Conservation (phyloP, 2,113 vertebrate species). For the Zapus hudsonius region DNA sequence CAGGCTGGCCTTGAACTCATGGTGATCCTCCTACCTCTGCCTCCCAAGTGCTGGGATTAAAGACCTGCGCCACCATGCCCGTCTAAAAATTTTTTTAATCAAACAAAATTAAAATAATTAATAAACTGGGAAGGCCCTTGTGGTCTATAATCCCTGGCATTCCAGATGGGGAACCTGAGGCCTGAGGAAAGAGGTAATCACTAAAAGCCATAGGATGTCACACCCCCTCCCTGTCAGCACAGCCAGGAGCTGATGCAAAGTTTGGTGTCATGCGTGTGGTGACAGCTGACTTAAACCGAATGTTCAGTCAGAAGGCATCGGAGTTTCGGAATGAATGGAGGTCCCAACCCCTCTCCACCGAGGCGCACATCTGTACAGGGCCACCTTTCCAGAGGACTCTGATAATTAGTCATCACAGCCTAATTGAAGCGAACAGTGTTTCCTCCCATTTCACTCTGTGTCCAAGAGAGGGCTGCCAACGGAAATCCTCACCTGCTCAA, state of each 20-base stretch:
- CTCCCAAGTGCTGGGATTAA: no score
- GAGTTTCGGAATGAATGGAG: conserved; percentile 89
- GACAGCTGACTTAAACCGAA: conserved; percentile 84
- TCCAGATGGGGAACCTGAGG: neutral
- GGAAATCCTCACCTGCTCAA: conserved; percentile 66
- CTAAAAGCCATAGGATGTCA: no score
- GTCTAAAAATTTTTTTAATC: no score
- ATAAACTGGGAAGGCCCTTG: neutral
- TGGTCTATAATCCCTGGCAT: neutral
- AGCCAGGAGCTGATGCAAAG: conserved; percentile 29
- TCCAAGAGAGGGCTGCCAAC: conserved; percentile 80
- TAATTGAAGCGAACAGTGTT: conserved; percentile 85
- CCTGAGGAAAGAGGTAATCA: neutral
- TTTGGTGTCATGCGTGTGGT: conserved; percentile 78
- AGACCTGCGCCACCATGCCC: no score
- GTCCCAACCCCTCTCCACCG: conserved; percentile 79
- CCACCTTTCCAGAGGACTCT: conserved; percentile 88
- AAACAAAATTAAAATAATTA: no score
- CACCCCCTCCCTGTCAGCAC: neutral
- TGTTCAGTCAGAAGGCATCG: conserved; percentile 84
- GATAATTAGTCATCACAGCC: conserved; percentile 88
- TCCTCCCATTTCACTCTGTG: conserved; percentile 83
- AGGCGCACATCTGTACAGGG: conserved; percentile 84
- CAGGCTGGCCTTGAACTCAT: no score
- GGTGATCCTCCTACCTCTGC: no score